Base-by-base conservation (phyloP, 2,888 invertebrate genomes). In the Spodoptera littoralis region DNA sequence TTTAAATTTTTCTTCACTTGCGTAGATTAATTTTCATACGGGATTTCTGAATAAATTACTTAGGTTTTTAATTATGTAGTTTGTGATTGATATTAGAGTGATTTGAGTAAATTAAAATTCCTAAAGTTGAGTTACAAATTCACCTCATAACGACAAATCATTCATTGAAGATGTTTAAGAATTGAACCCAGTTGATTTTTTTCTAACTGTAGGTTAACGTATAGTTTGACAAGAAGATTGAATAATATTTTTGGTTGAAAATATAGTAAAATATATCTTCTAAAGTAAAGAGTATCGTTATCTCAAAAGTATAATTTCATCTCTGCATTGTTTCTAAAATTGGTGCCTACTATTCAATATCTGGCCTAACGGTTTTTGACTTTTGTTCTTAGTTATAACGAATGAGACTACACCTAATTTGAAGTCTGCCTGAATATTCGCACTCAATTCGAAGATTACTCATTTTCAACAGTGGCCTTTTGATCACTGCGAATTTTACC, bases 261-360 rank as follows among this genome's bases (percentile, higher is more conserved):
- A 36, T 9, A 9, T 9, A 2, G 9, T 36, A 36, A 36, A 27
- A 27, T 4, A 2, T 27, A 27, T 27, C 4, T 27, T 4, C 4
- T 4, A 27, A 27, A 27, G 27, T 27, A 27, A 27, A 27, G 3
- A 27, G 27, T 27, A 27, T 2, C 1, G 1, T n/a, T 27, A 11
- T 4, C 47, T 11, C 12, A 13, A n/a, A 24, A 48, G 11, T 52
- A 50, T 65, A 54, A 72, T 54, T 51, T 54, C 53, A 45, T 0
- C 0, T 5, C 4, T 36, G 1, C 42, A 9, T 51, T 22, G 41
- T 2, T 11, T 13, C 6, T 22, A 66, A 22, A 57, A 80, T 70
- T 77, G 77, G 86, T 87, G 87, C 88, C 87, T 88, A 84, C 87
- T 88, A 84, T 80, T 80, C 52, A 57, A 76, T 86, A 84, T 83